Percentiles rank a stretch among this genome's conserved stretches.
Conservation (phyloP, 2,113 vertebrate genomes). For the Eptesicus fuscus region DNA sequence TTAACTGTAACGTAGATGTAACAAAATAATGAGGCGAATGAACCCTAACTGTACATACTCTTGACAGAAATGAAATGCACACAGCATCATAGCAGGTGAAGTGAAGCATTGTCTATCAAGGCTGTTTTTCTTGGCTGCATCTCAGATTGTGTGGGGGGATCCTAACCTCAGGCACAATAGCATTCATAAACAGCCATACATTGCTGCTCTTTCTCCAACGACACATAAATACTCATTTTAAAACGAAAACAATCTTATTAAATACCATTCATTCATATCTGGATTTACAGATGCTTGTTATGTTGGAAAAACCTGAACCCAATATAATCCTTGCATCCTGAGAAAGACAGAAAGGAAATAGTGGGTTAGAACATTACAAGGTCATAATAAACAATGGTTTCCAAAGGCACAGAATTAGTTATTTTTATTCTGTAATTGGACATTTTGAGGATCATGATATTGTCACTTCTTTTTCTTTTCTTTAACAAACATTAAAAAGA, state of each 20-base stretch:
- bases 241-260: conserved; percentile 95
- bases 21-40: conserved; percentile 95
- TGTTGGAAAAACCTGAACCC: conserved; percentile 79
- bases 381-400: conserved; percentile 81
- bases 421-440: conserved; percentile 65
- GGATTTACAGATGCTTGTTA: conserved; percentile 87
- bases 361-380: conserved; percentile 76
- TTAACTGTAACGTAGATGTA: conserved; percentile 93
- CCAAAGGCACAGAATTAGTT: conserved; percentile 74
- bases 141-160: conserved; percentile 99
- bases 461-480: neutral
- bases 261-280: conserved; percentile 93
- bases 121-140: conserved; percentile 99
- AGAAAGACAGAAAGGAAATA: conserved; percentile 74
- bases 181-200: conserved; percentile 94
- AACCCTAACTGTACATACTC: conserved; percentile 97
- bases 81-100: conserved; percentile 97
- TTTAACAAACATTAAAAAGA: conserved; percentile 37
- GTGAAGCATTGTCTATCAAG: conserved; percentile 98
- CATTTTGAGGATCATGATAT: conserved; percentile 57
- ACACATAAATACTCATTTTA: conserved; percentile 94
- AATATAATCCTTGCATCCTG: conserved; percentile 82
- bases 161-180: conserved; percentile 97
- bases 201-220: conserved; percentile 91
- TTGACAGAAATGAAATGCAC: conserved; percentile 98